A percentile compares a stretch with the other conserved stretches of the same genome.
phyloP scores from a whole-genome alignment of 1,140 invertebrate genomes.

The Stenopsyche tienmushanensis region DNA sequence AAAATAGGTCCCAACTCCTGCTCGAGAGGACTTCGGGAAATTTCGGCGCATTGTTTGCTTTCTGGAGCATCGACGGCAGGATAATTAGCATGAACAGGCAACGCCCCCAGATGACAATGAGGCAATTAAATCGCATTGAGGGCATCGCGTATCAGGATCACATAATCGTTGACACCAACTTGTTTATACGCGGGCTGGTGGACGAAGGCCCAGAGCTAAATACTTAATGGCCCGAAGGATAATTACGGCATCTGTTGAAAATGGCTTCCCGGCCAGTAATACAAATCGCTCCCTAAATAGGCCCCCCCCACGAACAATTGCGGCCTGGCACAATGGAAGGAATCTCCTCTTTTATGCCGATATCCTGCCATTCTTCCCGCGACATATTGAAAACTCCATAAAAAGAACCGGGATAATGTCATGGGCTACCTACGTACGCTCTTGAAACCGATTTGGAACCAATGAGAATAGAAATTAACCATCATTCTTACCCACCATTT shows the following conservation, averaged over 20 bases:
- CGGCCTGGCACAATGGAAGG: slow-evolving; percentile 33
- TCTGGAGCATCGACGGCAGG: not conserved
- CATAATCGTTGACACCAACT: slow-evolving; percentile 31
- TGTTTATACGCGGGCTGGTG: slow-evolving; percentile 24
- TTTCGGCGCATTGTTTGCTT: too few species aligned
- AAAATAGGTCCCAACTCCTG: not conserved
- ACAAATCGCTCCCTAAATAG: slow-evolving; percentile 41
- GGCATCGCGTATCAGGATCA: slow-evolving; percentile 23
- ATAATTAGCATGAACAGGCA: slow-evolving; percentile 16
- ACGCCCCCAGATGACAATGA: slow-evolving; percentile 3
- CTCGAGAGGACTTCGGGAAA: too few species aligned
- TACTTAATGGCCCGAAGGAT: slow-evolving; percentile 39
- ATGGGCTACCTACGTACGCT: slow-evolving; percentile 3
- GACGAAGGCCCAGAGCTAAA: slow-evolving; percentile 23
- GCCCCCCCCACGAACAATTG: slow-evolving; percentile 35
- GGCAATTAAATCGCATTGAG: slow-evolving; percentile 17
- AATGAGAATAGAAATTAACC: slow-evolving; percentile 19
- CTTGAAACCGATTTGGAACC: slow-evolving; percentile 7
- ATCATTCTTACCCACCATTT: not conserved
- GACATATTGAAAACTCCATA: slow-evolving; percentile 38
- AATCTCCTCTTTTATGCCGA: slow-evolving; percentile 37
- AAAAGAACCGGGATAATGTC: slow-evolving; percentile 30
- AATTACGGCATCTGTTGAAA: slow-evolving; percentile 38
- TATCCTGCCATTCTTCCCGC: slow-evolving; percentile 29
- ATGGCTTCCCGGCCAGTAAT: slow-evolving; percentile 39